Percentiles rank a stretch among this genome's conserved stretches.
phyloP scores from a whole-genome alignment of 2,113 vertebrate genomes.

The Campylomormyrus tamandua region DNA sequence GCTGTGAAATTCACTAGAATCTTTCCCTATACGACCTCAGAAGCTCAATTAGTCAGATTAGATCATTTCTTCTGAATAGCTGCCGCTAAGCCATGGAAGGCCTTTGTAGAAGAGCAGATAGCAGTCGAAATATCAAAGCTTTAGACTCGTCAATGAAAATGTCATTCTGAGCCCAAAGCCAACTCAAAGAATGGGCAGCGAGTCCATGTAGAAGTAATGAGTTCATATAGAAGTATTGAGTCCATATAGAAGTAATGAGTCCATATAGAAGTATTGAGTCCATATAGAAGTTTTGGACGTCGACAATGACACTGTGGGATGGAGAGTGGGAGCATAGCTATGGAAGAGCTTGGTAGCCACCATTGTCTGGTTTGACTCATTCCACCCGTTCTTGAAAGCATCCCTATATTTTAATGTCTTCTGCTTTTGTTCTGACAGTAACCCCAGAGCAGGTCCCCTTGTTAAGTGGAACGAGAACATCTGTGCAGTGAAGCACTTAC shows the following conservation, averaged over 20 bases:
- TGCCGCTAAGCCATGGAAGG: neutral
- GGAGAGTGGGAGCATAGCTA: neutral
- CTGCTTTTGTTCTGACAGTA: neutral
- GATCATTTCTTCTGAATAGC: neutral
- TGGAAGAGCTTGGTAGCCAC: neutral
- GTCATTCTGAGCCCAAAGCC: neutral
- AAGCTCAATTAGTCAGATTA: neutral
- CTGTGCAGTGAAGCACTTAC: neutral
- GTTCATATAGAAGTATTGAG: no score
- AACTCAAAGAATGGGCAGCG: neutral
- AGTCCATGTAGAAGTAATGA: neutral
- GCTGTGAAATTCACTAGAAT: neutral
- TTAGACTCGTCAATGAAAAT: neutral
- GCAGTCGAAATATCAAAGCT: neutral
- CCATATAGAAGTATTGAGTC: neutral
- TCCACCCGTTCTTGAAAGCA: neutral
- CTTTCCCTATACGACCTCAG: neutral
- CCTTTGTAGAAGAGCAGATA: neutral
- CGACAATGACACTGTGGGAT: neutral
- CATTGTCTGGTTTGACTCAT: neutral
- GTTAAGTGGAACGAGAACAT: neutral
- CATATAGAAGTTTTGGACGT: neutral
- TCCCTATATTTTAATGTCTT: neutral
- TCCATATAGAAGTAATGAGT: no score
- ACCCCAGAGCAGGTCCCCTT: neutral